Evolutionary conservation across 2,888 invertebrate genomes (phyloP).

Genomic region (Andrena trimmerana): DNA sequence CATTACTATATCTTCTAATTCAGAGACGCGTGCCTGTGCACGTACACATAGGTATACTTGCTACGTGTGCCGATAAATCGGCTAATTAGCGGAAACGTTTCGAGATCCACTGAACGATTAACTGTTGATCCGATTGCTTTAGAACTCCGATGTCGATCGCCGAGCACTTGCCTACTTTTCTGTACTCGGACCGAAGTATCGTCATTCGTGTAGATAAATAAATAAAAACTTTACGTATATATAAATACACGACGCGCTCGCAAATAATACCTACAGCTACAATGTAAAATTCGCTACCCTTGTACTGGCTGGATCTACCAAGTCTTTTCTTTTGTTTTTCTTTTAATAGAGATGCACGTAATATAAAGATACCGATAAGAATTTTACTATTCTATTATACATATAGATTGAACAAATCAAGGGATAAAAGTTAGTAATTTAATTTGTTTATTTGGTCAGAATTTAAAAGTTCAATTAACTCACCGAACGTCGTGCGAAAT

Average conservation of each 20-base stretch:
- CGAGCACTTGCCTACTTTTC: conserved; percentile 3
- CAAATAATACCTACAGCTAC: conserved; percentile 57
- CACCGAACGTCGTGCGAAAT: background rate
- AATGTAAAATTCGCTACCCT: conserved; percentile 53
- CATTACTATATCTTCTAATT: conserved; percentile 33
- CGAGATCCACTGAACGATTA: conserved; percentile 55
- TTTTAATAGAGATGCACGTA: conserved; percentile 30
- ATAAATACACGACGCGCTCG: conserved; percentile 48
- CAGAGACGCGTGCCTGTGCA: conserved; percentile 3
- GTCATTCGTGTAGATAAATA: conserved; percentile 46
- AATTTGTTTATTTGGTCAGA: background rate
- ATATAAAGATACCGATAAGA: conserved; percentile 33
- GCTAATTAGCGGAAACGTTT: conserved; percentile 38
- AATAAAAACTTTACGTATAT: conserved; percentile 56
- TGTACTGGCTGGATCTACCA: conserved; percentile 54
- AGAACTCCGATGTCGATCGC: conserved; percentile 19
- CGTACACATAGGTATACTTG: conserved; percentile 11
- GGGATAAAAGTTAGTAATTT: background rate
- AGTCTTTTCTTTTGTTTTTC: conserved; percentile 27
- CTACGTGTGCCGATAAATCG: conserved; percentile 2
- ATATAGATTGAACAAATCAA: conserved; percentile 19
- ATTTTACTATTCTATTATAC: conserved; percentile 7
- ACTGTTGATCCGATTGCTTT: conserved; percentile 61
- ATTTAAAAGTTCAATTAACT: background rate
- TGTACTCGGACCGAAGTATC: conserved; percentile 28